phyloP scores from a whole-genome alignment of 2,113 vertebrate genomes.

The Nothoprocta perdicaria region DNA sequence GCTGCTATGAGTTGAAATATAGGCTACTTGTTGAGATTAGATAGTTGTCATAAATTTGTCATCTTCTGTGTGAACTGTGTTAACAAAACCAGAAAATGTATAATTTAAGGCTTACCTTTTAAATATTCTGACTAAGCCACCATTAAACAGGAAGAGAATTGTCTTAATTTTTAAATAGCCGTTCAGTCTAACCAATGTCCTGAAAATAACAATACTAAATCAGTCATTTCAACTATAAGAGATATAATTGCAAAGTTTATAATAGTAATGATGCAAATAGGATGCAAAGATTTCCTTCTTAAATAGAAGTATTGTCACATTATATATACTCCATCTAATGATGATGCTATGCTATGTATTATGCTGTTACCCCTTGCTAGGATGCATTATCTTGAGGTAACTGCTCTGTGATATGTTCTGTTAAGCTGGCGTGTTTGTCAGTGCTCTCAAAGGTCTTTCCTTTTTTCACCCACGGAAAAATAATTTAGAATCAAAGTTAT shows the following conservation, averaged over 20 bases:
- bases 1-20: neutral
- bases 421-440: neutral
- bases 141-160: neutral
- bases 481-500: constrained; percentile 57
- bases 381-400: neutral
- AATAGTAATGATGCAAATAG: neutral
- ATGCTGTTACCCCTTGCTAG: neutral
- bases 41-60: neutral
- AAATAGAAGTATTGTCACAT: neutral
- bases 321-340: neutral
- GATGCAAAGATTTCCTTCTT: neutral
- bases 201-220: neutral
- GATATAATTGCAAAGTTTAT: neutral
- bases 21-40: neutral
- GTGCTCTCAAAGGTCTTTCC: neutral
- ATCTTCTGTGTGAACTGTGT: neutral
- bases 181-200: neutral
- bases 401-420: neutral
- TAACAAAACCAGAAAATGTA: neutral
- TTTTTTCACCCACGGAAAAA: constrained; percentile 32
- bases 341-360: neutral
- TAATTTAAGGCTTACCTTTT: neutral
- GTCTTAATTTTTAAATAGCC: neutral
- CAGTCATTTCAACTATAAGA: neutral
- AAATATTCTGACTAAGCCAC: neutral